A percentile compares a stretch with the other conserved stretches of the same genome.
phyloP scores from a whole-genome alignment of 2,888 invertebrate species.

The Eudemis profundana region DNA sequence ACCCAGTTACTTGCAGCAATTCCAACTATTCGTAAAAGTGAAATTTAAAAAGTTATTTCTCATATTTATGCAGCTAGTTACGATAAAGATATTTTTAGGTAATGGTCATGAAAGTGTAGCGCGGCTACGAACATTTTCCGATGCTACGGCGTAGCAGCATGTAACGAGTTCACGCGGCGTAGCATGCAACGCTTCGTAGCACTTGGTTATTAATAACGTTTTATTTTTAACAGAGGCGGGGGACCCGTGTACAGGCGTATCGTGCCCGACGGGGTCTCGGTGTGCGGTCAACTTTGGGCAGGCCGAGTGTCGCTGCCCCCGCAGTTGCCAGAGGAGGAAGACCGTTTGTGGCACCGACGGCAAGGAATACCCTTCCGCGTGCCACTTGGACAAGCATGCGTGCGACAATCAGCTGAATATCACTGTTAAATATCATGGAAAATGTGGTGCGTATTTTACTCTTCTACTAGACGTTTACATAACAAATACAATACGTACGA shows the following conservation, averaged over 20 bases:
- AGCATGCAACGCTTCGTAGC: conserved; percentile 6
- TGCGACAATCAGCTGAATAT: conserved; percentile 91
- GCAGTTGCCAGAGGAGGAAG: conserved; percentile 88
- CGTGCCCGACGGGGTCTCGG: conserved; percentile 89
- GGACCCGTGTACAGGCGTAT: conserved; percentile 89
- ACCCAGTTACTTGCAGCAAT: neutral
- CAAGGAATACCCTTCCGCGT: conserved; percentile 93
- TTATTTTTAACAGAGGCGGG: conserved; percentile 81
- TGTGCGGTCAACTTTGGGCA: conserved; percentile 89
- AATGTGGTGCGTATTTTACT: conserved; percentile 91
- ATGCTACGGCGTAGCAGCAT: conserved; percentile 32
- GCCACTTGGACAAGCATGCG: conserved; percentile 92
- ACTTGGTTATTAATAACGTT: conserved; percentile 24
- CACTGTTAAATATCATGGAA: conserved; percentile 92
- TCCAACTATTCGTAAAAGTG: neutral
- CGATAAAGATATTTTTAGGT: too few species aligned
- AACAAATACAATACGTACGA: too few species aligned
- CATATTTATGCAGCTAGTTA: too few species aligned
- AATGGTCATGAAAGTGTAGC: neutral
- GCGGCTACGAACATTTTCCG: neutral
- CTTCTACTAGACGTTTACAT: too few species aligned
- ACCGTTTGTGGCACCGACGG: conserved; percentile 96
- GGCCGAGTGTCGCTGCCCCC: conserved; percentile 86
- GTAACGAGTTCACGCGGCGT: conserved; percentile 7
- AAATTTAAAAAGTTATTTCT: neutral